Percentiles rank a stretch among this genome's conserved stretches.
These are phyloP conservation scores for Chrysotoxum bicinctum DNA, from an alignment of 2,888 invertebrate species.

Conservation along the genomic window DNA sequence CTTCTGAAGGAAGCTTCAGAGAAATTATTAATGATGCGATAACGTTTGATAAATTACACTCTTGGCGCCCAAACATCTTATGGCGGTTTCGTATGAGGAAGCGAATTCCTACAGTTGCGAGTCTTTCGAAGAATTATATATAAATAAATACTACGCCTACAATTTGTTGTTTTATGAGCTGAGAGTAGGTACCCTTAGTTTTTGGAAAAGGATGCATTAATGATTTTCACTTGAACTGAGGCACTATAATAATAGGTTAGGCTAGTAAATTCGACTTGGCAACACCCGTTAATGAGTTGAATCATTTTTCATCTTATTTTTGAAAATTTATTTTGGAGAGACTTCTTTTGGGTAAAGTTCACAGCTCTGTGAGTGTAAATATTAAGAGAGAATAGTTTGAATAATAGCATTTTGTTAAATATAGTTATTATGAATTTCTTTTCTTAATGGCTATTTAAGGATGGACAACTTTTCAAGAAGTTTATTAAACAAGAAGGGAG, in stretches of 20 bases:
- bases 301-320: slow-evolving; percentile 8
- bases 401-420: no score
- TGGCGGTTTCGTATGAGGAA: slow-evolving; percentile 12
- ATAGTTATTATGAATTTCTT: no score
- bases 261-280: background rate
- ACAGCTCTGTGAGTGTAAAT: no score
- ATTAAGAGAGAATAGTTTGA: no score
- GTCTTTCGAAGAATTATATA: background rate
- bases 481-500: no score
- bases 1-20: slow-evolving; percentile 16
- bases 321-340: background rate
- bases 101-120: background rate
- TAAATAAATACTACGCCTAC: slow-evolving; percentile 21
- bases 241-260: background rate
- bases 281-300: background rate
- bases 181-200: background rate
- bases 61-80: slow-evolving; percentile 51
- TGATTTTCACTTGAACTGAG: slow-evolving; percentile 5
- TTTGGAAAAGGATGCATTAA: background rate
- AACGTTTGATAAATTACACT: slow-evolving; percentile 74
- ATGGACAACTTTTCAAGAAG: no score
- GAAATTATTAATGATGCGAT: slow-evolving; percentile 74
- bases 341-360: no score
- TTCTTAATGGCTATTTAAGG: no score
- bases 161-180: background rate